Evolutionary conservation across 2,797 vertebrate genomes (phyloP).

Genomic region (Ciconia nigra): DNA sequence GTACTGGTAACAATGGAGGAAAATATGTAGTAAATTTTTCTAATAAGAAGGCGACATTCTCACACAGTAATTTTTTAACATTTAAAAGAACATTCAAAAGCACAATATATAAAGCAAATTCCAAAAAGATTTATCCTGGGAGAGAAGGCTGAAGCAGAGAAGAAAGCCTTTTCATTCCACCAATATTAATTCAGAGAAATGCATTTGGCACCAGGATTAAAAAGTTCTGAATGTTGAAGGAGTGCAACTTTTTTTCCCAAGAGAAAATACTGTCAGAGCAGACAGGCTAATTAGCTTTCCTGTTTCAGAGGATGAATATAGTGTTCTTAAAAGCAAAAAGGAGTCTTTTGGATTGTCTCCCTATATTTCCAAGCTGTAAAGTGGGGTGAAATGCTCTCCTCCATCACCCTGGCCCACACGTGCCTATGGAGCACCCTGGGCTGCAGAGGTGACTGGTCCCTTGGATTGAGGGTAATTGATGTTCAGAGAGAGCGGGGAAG

Average conservation of each 20-base stretch:
- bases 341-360: background rate
- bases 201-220: slow-evolving; percentile 1
- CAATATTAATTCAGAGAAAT: slow-evolving; percentile 35
- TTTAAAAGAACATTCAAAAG: slow-evolving; percentile 56
- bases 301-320: background rate
- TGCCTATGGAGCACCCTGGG: background rate
- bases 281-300: slow-evolving; percentile 8
- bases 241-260: background rate
- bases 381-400: background rate
- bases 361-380: background rate
- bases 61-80: slow-evolving; percentile 42
- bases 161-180: slow-evolving; percentile 47
- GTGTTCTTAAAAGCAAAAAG: background rate
- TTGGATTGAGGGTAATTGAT: background rate
- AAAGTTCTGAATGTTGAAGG: slow-evolving; percentile 18
- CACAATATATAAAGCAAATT: slow-evolving; percentile 58
- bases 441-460: background rate
- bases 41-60: slow-evolving; percentile 57
- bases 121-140: slow-evolving; percentile 47
- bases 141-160: slow-evolving; percentile 17
- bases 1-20: slow-evolving; percentile 54
- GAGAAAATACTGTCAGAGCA: slow-evolving; percentile 15
- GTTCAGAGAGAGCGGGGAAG: background rate
- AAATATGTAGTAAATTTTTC: slow-evolving; percentile 59
- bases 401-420: background rate